Evolutionary conservation across 2,888 invertebrate species (phyloP).

Genomic region (Coenonympha arcania): DNA sequence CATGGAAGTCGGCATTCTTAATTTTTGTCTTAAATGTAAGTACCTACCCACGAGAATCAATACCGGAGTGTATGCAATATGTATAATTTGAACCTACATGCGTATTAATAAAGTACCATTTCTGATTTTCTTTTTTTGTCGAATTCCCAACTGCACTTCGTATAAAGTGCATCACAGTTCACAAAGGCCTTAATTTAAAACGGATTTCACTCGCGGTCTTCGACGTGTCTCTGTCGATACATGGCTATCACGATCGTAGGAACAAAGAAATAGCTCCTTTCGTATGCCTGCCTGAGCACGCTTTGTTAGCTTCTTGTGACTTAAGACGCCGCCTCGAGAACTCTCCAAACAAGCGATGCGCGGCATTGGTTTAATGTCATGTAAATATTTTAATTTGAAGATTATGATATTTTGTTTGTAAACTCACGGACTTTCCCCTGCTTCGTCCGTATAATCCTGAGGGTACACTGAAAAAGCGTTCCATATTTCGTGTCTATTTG

Average conservation of each 20-base stretch:
- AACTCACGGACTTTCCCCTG: neutral
- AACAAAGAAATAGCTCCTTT: constrained; percentile 25
- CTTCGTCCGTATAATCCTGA: too few relatives aligned
- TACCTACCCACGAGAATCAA: too few relatives aligned
- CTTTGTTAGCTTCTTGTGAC: constrained; percentile 20
- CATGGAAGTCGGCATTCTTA: too few relatives aligned
- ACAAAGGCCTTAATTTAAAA: constrained; percentile 1
- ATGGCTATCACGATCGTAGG: constrained; percentile 21
- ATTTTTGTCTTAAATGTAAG: too few relatives aligned
- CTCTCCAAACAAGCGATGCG: constrained; percentile 6
- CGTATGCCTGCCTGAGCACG: constrained; percentile 19
- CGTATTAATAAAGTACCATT: too few relatives aligned
- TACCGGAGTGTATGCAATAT: too few relatives aligned
- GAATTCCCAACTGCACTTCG: too few relatives aligned
- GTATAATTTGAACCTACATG: too few relatives aligned
- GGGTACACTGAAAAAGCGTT: too few relatives aligned
- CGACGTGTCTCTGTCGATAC: constrained; percentile 16
- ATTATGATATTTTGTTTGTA: neutral
- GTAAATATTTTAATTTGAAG: neutral
- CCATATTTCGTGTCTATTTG: too few relatives aligned
- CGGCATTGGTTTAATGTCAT: neutral
- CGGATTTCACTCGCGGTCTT: constrained; percentile 6
- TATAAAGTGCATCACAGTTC: neutral
- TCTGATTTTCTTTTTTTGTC: too few relatives aligned
- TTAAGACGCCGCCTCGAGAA: constrained; percentile 15